Evolutionary conservation across 2,888 invertebrate genomes (phyloP).

Genomic region (Cephonodes hylas): DNA sequence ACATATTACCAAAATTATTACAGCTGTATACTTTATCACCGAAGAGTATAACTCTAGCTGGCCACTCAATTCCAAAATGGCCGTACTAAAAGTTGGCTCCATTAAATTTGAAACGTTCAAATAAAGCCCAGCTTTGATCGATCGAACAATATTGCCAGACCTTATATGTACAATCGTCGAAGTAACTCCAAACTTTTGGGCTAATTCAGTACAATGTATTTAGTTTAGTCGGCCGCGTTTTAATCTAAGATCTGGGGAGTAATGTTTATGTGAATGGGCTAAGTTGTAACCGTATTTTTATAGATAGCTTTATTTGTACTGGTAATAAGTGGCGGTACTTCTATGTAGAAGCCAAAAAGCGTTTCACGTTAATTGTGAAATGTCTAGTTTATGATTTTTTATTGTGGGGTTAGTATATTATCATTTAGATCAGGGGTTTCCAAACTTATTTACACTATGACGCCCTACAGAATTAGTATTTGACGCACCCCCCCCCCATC

Average conservation of each 20-base stretch:
- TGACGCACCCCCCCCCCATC: no score
- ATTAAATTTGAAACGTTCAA: constrained; percentile 2
- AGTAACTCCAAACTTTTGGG: not conserved
- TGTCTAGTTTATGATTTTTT: no score
- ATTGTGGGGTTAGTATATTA: no score
- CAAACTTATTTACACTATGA: no score
- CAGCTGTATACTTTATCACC: no score
- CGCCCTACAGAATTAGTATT: no score
- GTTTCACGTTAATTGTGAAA: no score
- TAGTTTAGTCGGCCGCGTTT: not conserved
- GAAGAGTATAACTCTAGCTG: not conserved
- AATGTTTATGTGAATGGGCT: not conserved
- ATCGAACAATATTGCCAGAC: not conserved
- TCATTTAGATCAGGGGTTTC: no score
- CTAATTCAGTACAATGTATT: constrained; percentile 4
- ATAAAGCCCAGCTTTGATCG: not conserved
- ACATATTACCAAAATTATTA: no score
- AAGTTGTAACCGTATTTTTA: not conserved
- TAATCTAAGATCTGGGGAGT: not conserved
- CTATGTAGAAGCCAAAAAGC: no score
- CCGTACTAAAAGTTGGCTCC: not conserved
- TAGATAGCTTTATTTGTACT: not conserved
- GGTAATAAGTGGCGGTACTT: no score
- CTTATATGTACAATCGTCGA: constrained; percentile 3
- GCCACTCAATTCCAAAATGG: not conserved